Base-by-base conservation (phyloP, 2,113 vertebrate genomes). In the Accipiter cooperii region DNA sequence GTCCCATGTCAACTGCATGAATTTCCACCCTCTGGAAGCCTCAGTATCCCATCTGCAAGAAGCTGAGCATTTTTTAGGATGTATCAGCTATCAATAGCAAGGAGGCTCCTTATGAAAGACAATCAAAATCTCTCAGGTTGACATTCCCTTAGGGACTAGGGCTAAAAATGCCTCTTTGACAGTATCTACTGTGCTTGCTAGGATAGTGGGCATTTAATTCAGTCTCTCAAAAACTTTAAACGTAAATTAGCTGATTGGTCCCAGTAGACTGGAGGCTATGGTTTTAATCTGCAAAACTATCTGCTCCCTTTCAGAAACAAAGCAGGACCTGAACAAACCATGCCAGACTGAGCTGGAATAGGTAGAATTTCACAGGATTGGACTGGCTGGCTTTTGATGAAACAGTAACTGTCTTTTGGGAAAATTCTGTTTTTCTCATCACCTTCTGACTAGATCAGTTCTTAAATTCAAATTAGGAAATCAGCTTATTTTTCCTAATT, bases 241-340 rank as follows among this genome's bases (percentile, higher is more conserved):
- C 15, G 77, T 73, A 92, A 95, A 89, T 89, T 90, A 90, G 6
- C 17, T 86, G 89, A 84, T 95, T 89, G 68, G 42, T 93, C 91
- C 40, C 91, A 70, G 49, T n/a, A 89, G 79, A 58, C 79, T 82
- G 15, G 28, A 87, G 40, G 28, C 58, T 81, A 66, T 63, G 19
- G 10, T 84, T 95, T 84, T 78, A 91, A 91, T 93, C 69, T 91
- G 46, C 31, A 94, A 81, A 94, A 46, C 14, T 36, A 34, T 84
- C 44, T 74, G 9, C 34, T 87, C 33, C 9, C 17, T 70, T 66
- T 88, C 42, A 86, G 85, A 90, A 77, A 69, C 21, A 89, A 92
- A 54, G 49, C 24, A 74, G 8, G 11, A 88, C 6, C 11, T 83
- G 73, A 84, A 71, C 13, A 94, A 79, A 29, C 20, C 46, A 29